phyloP scores from a whole-genome alignment of 2,888 invertebrate genomes.

The Ligdia adustata region DNA sequence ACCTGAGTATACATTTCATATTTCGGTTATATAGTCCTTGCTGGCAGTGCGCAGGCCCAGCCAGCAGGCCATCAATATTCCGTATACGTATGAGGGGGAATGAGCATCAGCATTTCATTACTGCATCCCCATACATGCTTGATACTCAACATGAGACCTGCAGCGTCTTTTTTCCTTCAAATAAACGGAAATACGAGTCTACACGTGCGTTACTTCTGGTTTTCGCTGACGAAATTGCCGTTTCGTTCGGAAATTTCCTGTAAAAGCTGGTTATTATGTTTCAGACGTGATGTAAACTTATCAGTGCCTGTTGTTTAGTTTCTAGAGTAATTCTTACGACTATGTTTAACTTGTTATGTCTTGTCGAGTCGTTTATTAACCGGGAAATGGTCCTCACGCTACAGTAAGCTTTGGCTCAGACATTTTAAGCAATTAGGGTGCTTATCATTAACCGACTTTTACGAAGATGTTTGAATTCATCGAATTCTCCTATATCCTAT shows the following conservation, averaged over 20 bases:
- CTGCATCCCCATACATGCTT: slow-evolving; percentile 51
- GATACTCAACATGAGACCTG: slow-evolving; percentile 32
- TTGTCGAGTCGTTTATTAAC: too few relatives aligned
- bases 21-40: slow-evolving; percentile 8
- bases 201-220: slow-evolving; percentile 34
- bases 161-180: slow-evolving; percentile 34
- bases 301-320: slow-evolving; percentile 9
- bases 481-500: too few relatives aligned
- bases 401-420: too few relatives aligned
- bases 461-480: too few relatives aligned
- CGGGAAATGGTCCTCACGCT: too few relatives aligned
- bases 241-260: slow-evolving; percentile 25
- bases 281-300: slow-evolving; percentile 25
- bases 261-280: slow-evolving; percentile 29
- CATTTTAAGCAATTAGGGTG: too few relatives aligned
- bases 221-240: slow-evolving; percentile 35
- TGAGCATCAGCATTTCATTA: slow-evolving; percentile 74
- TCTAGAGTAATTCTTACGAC: too few relatives aligned
- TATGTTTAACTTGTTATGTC: too few relatives aligned
- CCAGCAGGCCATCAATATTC: slow-evolving; percentile 69
- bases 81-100: slow-evolving; percentile 57
- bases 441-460: too few relatives aligned
- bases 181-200: slow-evolving; percentile 31
- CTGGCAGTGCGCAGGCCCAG: slow-evolving; percentile 1
- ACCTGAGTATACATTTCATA: too few relatives aligned